phyloP scores from a whole-genome alignment of 2,113 vertebrate species.

The Macquaria australasica region DNA sequence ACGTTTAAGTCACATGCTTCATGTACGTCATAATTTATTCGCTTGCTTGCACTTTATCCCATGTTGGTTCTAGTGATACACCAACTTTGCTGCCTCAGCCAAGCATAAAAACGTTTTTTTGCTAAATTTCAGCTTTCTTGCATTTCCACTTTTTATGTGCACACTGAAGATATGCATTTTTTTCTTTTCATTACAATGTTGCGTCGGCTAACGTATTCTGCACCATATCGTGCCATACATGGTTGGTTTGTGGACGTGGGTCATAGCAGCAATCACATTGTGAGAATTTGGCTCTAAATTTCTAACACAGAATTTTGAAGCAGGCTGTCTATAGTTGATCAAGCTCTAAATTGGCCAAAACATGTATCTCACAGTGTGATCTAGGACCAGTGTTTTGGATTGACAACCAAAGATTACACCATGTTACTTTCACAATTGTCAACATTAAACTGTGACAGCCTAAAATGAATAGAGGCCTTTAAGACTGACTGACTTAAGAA shows the following conservation, averaged over 20 bases:
- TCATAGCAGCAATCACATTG: neutral
- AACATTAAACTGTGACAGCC: neutral
- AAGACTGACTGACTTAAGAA: conserved; percentile 1
- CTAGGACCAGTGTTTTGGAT: neutral
- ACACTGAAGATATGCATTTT: neutral
- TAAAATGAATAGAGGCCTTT: neutral
- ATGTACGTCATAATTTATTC: neutral
- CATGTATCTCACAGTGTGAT: neutral
- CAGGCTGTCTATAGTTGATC: too few species aligned
- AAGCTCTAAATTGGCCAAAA: neutral
- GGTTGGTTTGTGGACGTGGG: neutral
- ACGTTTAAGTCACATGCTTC: neutral
- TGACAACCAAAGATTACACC: neutral
- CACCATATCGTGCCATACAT: neutral
- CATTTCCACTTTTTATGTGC: neutral
- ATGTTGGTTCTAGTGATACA: too few species aligned
- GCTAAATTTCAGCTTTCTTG: neutral
- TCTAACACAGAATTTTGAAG: neutral
- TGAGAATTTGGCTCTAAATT: too few species aligned
- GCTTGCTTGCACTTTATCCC: neutral
- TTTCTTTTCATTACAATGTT: too few species aligned
- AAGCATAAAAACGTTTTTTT: neutral
- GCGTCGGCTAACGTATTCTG: too few species aligned
- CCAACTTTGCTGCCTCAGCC: neutral
- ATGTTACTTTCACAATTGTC: neutral